A percentile compares a stretch with the other conserved stretches of the same genome.
Evolutionary conservation across 2,113 vertebrate genomes (phyloP).

Genomic region (Microtus richardsoni): DNA sequence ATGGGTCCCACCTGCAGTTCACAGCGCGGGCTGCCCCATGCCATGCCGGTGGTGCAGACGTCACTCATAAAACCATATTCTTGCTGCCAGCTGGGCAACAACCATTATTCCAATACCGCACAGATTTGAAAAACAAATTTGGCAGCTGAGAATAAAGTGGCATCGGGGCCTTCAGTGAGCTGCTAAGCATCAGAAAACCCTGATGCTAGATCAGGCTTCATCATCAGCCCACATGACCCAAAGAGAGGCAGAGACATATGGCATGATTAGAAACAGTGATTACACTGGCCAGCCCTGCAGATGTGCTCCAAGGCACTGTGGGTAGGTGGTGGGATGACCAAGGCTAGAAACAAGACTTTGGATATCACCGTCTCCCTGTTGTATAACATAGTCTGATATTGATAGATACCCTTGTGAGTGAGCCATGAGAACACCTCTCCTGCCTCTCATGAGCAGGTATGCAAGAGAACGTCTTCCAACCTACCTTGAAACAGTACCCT

Average conservation of each 20-base stretch:
- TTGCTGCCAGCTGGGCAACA: constrained; percentile 66
- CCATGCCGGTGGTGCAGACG: constrained; percentile 20
- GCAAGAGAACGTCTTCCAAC: background rate
- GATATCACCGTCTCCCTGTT: background rate
- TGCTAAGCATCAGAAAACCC: background rate
- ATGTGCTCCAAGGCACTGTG: background rate
- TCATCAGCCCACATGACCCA: fast-evolving
- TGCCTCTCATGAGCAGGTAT: background rate
- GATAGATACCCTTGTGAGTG: background rate
- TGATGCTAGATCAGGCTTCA: background rate
- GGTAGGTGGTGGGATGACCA: background rate
- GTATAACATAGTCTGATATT: background rate
- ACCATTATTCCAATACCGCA: background rate
- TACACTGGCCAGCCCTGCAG: background rate
- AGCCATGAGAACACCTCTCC: background rate
- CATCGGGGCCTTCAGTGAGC: background rate
- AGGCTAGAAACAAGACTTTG: background rate
- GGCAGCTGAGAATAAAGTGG: constrained; percentile 53
- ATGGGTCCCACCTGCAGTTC: constrained; percentile 70
- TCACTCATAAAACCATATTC: constrained; percentile 72
- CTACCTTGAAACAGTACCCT: background rate
- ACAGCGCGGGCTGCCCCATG: constrained; percentile 65
- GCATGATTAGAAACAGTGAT: background rate
- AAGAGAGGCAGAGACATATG: background rate
- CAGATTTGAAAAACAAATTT: constrained; percentile 73